A percentile compares a stretch with the other conserved stretches of the same genome.
These are phyloP conservation scores for Microhierax caerulescens DNA, from an alignment of 2,797 vertebrate species.

Conservation along the genomic window DNA sequence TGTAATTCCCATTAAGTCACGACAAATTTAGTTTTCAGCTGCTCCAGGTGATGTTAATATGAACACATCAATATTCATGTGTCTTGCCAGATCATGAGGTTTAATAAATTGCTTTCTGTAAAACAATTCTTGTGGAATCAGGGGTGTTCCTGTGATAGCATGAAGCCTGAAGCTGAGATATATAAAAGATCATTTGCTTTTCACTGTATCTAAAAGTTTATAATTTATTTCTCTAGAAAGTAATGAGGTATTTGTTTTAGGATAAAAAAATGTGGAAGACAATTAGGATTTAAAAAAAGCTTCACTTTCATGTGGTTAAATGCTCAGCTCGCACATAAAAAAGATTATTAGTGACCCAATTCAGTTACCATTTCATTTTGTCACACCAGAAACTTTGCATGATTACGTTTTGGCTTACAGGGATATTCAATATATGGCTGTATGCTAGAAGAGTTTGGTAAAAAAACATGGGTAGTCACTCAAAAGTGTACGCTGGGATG, in stretches of 20 bases:
- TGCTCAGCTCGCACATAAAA: neutral
- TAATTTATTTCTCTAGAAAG: neutral
- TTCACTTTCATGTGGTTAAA: neutral
- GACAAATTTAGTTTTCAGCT: conserved; percentile 32
- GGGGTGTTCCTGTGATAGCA: neutral
- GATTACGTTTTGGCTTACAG: neutral
- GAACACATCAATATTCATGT: conserved; percentile 50
- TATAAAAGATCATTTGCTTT: neutral
- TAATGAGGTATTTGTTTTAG: neutral
- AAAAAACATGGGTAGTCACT: neutral
- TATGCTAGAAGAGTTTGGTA: neutral
- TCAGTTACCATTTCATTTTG: neutral
- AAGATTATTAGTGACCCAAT: neutral
- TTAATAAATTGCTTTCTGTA: conserved; percentile 44
- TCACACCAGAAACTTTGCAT: neutral
- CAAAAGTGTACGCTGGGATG: neutral
- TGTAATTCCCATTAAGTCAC: conserved; percentile 14
- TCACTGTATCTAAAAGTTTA: neutral
- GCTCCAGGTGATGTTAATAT: conserved; percentile 32
- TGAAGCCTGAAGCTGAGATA: neutral
- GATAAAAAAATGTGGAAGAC: neutral
- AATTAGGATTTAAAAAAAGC: neutral
- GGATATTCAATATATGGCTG: neutral
- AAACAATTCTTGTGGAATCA: conserved; percentile 6
- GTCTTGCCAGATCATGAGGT: conserved; percentile 22